phyloP scores from a whole-genome alignment of 2,888 invertebrate species.

The Meganola albula region DNA sequence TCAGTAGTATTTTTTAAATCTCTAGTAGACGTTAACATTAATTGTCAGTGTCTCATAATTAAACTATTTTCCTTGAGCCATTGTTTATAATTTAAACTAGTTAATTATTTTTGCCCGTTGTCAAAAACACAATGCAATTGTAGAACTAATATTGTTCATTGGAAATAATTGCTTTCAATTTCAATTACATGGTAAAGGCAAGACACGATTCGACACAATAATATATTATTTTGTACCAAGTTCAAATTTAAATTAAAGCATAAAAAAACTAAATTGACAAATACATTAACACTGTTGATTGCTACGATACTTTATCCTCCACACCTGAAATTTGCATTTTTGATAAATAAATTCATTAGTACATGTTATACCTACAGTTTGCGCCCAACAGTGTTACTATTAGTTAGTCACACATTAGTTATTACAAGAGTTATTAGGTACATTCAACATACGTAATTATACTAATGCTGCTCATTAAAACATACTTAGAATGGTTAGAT shows the following conservation, averaged over 20 bases:
- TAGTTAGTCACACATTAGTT: constrained; percentile 27
- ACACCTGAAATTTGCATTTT: neutral
- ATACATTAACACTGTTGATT: constrained; percentile 3
- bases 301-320: neutral
- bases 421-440: constrained; percentile 12
- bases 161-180: no score
- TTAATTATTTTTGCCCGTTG: no score
- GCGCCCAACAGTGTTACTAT: constrained; percentile 17
- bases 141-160: no score
- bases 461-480: constrained; percentile 8
- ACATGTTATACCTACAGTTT: constrained; percentile 32
- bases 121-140: no score
- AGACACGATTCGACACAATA: constrained; percentile 23
- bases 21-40: no score
- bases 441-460: constrained; percentile 14
- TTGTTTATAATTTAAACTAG: no score
- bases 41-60: no score
- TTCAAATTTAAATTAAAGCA: constrained; percentile 2
- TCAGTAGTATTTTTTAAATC: no score
- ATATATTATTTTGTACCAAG: constrained; percentile 23
- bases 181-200: no score
- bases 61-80: no score
- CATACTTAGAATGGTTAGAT: constrained; percentile 15
- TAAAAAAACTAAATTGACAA: constrained; percentile 1
- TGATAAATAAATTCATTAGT: constrained; percentile 17